These are phyloP conservation scores for Oceanodroma leucorhoa DNA, from an alignment of 2,797 vertebrate genomes.

Conservation along the genomic window DNA sequence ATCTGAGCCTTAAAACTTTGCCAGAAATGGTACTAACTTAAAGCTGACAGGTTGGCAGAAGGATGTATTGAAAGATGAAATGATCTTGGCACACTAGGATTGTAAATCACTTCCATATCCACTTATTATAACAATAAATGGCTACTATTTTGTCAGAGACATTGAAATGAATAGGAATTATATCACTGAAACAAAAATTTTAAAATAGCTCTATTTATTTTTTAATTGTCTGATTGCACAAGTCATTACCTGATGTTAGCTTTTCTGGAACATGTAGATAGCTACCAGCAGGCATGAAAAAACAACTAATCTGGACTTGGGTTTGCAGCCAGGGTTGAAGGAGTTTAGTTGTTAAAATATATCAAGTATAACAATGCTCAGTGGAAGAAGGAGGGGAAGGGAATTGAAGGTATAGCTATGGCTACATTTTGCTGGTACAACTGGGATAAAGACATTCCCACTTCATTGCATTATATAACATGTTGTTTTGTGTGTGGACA, in stretches of 20 bases:
- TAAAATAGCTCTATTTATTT: neutral
- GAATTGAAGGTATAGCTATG: neutral
- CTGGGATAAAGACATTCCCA: neutral
- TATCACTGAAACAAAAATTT: neutral
- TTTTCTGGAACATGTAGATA: neutral
- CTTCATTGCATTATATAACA: fast-evolving
- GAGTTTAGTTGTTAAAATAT: neutral
- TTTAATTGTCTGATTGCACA: neutral
- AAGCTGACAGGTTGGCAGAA: neutral
- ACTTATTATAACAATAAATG: neutral
- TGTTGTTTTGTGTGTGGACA: neutral
- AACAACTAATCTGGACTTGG: fast-evolving
- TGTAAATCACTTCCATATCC: neutral
- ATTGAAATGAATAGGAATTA: neutral
- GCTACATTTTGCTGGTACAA: neutral
- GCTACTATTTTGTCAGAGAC: neutral
- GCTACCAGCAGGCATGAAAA: neutral
- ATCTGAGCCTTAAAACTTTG: neutral
- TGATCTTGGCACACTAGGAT: neutral
- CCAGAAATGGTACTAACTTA: neutral
- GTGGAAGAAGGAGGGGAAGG: neutral
- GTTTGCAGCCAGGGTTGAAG: neutral
- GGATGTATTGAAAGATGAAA: neutral
- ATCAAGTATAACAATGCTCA: neutral
- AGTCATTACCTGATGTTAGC: neutral